phyloP scores from a whole-genome alignment of 2,797 vertebrate genomes.

The Melanotaenia trifasciata region DNA sequence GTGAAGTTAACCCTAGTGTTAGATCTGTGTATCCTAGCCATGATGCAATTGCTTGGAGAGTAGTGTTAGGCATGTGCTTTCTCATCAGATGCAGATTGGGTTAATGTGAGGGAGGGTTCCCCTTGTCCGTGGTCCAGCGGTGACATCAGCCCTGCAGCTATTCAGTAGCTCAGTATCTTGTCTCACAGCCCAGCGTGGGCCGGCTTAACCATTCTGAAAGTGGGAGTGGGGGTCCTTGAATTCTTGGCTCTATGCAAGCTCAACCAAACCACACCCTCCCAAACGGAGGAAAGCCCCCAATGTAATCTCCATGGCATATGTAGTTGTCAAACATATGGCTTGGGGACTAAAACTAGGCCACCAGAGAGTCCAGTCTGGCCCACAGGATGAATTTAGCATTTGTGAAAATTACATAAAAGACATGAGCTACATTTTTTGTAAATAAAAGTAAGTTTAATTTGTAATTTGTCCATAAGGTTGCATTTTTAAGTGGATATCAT shows the following conservation, averaged over 20 bases:
- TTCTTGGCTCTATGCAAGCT: conserved; percentile 50
- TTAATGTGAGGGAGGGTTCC: conserved; percentile 70
- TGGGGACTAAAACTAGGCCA: too few relatives aligned
- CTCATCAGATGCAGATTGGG: conserved; percentile 40
- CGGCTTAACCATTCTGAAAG: conserved; percentile 35
- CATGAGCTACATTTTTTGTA: too few relatives aligned
- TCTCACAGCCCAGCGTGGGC: conserved; percentile 48
- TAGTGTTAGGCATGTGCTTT: conserved; percentile 28
- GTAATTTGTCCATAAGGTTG: too few relatives aligned
- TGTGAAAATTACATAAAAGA: too few relatives aligned
- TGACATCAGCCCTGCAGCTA: conserved; percentile 74
- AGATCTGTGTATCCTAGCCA: conserved; percentile 8
- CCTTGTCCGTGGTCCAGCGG: conserved; percentile 65
- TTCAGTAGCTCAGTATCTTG: conserved; percentile 65
- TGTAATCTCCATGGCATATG: conserved; percentile 17
- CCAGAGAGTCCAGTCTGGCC: too few relatives aligned
- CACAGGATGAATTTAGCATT: too few relatives aligned
- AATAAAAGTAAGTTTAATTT: too few relatives aligned
- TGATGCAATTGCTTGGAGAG: conserved; percentile 51
- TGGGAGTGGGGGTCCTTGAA: conserved; percentile 35
- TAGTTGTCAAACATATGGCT: too few relatives aligned
- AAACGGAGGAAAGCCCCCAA: conserved; percentile 43
- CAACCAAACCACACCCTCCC: conserved; percentile 10
- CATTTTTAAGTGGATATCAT: too few relatives aligned
- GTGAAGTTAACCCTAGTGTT: conserved; percentile 13